Base-by-base conservation (phyloP, 2,888 invertebrate species). In the Parasteatoda lunata region DNA sequence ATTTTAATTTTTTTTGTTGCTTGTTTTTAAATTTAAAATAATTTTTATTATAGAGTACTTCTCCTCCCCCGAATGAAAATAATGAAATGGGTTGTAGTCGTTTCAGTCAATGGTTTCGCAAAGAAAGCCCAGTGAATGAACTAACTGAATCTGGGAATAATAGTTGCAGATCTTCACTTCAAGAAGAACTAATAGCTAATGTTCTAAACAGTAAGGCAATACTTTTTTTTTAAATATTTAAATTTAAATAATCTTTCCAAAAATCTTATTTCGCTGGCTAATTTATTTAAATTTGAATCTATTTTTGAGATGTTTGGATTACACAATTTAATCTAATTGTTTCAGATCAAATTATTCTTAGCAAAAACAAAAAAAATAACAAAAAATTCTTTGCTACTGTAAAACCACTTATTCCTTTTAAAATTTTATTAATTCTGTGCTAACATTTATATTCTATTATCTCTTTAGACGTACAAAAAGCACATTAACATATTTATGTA, bases 41-140 rank as follows among this genome's bases (percentile, higher is more conserved):
- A 54, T 9, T 80, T 66, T 89, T 90, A 88, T 90, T 91, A 7
- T 90, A 95, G 95, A 95, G 96, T 91, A 95, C 95, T 93, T 94
- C 72, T 93, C 94, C 73, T 93, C 89, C 90, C 76, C 85, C 89
- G 66, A 76, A 77, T 54, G 15, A 15, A 13, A 66, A 64, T 47
- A 84, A 73, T 59, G 88, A 88, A 59, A 86, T 88, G 48, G 91
- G 93, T 72, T 93, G 94, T 30, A 93, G 93, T 88, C 91, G 93
- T 49, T 93, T 93, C 90, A 92, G 91, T 88, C 92, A 92, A 86
- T 92, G 96, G 95, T 97, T 97, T 93, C 68, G 73, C 5, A 83
- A 79, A 79, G 89, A 89, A 6, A 84, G 85, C 15, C 88, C 88
- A 15, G n/a, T 79, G 4, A 73, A 54, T 8, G 70, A 72, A 30